Percentiles rank a stretch among this genome's conserved stretches.
Evolutionary conservation across 1,140 invertebrate genomes (phyloP).

Genomic region (Calycopis cecrops): DNA sequence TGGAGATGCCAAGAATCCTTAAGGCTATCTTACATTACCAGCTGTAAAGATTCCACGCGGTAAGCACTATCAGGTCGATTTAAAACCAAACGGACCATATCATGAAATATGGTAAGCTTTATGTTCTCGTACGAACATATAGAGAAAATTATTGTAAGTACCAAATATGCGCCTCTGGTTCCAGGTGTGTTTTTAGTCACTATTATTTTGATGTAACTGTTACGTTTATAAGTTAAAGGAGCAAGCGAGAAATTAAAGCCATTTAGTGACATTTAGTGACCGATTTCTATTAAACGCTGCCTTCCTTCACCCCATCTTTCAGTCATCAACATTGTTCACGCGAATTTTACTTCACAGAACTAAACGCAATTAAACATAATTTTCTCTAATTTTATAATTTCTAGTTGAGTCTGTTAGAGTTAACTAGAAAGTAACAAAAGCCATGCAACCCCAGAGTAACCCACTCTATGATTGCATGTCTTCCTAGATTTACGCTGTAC

Average conservation of each 20-base stretch:
- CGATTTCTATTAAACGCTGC: no score
- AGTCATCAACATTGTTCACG: no score
- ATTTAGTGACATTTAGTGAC: no score
- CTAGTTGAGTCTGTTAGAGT: no score
- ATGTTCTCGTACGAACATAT: neutral
- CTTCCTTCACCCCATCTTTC: no score
- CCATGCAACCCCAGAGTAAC: neutral
- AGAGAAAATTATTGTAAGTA: neutral
- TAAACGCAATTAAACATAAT: no score
- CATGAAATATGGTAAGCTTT: slow-evolving; percentile 10
- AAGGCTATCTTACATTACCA: slow-evolving; percentile 4
- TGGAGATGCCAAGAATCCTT: neutral
- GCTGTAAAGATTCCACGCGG: slow-evolving; percentile 9
- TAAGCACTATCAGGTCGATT: slow-evolving; percentile 7
- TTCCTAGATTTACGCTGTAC: neutral
- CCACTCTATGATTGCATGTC: neutral
- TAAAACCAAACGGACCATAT: slow-evolving; percentile 8
- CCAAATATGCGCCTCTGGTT: neutral
- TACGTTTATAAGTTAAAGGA: no score
- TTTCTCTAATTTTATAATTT: no score
- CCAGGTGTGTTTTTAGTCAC: neutral
- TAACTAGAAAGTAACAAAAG: no score
- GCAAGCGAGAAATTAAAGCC: no score
- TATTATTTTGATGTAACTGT: no score
- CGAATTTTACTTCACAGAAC: no score